These are phyloP conservation scores for Heliconius charithonia DNA, from an alignment of 2,888 invertebrate species.

Conservation along the genomic window DNA sequence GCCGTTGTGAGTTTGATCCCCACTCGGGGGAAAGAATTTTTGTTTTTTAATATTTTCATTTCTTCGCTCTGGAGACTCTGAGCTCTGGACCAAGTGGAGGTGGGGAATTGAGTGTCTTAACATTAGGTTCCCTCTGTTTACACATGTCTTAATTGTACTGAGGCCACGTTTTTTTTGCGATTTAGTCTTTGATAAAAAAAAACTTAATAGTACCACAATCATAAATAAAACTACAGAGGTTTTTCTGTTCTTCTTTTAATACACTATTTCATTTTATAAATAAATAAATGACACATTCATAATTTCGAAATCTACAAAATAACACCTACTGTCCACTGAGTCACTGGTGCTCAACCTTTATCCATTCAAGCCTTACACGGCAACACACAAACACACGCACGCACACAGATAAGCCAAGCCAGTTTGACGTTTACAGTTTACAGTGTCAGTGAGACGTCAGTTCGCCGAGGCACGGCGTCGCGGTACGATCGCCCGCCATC, in stretches of 20 bases:
- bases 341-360: constrained; percentile 55
- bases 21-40: too few relatives aligned
- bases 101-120: too few relatives aligned
- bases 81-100: too few relatives aligned
- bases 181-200: too few relatives aligned
- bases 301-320: constrained; percentile 39
- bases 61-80: too few relatives aligned
- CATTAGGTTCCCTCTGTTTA: too few relatives aligned
- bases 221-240: too few relatives aligned
- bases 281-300: constrained; percentile 28
- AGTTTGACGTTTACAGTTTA: constrained; percentile 77
- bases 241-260: not conserved
- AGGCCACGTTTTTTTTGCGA: too few relatives aligned
- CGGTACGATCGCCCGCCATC: constrained; percentile 73
- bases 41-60: too few relatives aligned
- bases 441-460: constrained; percentile 58
- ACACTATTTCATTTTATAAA: not conserved
- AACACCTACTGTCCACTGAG: constrained; percentile 62
- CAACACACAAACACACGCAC: constrained; percentile 54
- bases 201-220: too few relatives aligned
- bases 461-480: constrained; percentile 80
- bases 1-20: too few relatives aligned
- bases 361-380: constrained; percentile 72
- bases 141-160: too few relatives aligned
- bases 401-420: constrained; percentile 58